phyloP scores from a whole-genome alignment of 2,797 vertebrate genomes.

The Poecilia gillii region DNA sequence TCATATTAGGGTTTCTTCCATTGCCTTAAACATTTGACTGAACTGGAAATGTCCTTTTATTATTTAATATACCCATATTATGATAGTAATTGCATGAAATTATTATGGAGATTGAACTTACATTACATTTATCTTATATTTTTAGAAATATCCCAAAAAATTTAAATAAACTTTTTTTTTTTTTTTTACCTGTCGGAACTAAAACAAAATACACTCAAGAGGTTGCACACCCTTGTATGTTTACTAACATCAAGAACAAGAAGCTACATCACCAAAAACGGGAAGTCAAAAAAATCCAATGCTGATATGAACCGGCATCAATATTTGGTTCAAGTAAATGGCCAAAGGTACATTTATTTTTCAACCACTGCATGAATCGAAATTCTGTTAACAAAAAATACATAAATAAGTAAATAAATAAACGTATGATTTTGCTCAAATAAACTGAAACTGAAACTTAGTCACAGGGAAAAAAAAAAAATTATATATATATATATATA shows the following conservation, averaged over 20 bases:
- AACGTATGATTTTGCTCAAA: no score
- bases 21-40: conserved; percentile 44
- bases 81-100: conserved; percentile 51
- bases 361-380: background rate
- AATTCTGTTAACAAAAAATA: no score
- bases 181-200: background rate
- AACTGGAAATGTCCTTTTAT: conserved; percentile 47
- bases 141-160: background rate
- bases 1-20: conserved; percentile 43
- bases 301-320: background rate
- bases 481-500: no score
- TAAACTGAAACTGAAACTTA: no score
- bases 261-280: conserved; percentile 46
- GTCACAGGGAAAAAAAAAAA: background rate
- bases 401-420: no score
- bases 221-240: conserved; percentile 41
- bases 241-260: conserved; percentile 66
- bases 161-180: background rate
- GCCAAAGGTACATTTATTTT: background rate
- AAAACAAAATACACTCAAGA: conserved; percentile 10
- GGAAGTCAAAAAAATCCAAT: no score
- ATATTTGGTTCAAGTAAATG: background rate
- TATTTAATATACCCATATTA: conserved; percentile 41
- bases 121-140: no score
- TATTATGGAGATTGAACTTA: conserved; percentile 24